Evolutionary conservation across 2,113 vertebrate species (phyloP), one percentile per base, ranked within the genome.

Genomic region (Catharus bicknelli): DNA sequence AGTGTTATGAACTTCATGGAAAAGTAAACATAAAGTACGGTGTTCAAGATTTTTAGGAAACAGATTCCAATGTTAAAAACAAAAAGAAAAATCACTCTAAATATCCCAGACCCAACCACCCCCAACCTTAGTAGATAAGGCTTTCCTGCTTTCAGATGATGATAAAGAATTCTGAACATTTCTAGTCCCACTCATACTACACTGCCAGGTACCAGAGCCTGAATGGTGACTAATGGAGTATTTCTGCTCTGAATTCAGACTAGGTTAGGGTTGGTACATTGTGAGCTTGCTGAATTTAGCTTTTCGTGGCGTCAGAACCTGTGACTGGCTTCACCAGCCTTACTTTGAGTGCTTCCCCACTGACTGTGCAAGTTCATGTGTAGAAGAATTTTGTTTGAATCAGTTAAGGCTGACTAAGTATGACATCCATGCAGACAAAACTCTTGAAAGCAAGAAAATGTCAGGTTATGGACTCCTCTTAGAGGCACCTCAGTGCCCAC

Each of bases 401-500:
- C 81, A 32, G 47, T n/a, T 51, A 82, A 85, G 59, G 42, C 70
- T 96, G 90, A 93, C 62, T 90, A 85, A 91, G 45, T 69, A 69
- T 76, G 51, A 85, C 55, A 92, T 87, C 50, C 86, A 73, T 76
- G 43, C 30, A 76, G 36, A 83, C 42, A 84, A 94, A 86, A 82
- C 54, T 95, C 73, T 62, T 95, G 58, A 93, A 92, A 93, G 70
- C 43, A 91, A 87, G 74, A 89, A 96, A 96, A 96, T 96, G 67
- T 94, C 84, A 95, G 67, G 62, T 83, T 93, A 94, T 42, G 34
- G 94, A 79, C 70, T 93, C 77, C 84, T 93, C 94, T 85, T 95
- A 92, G 94, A 94, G 67, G 78, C 63, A 94, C 96, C 94, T 94
- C 84, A 77, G 23, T 92, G 96, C 95, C 94, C 93, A 96, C 95